These are phyloP conservation scores for Melanostigma gelatinosum DNA, from an alignment of 2,113 vertebrate genomes.

Conservation along the genomic window DNA sequence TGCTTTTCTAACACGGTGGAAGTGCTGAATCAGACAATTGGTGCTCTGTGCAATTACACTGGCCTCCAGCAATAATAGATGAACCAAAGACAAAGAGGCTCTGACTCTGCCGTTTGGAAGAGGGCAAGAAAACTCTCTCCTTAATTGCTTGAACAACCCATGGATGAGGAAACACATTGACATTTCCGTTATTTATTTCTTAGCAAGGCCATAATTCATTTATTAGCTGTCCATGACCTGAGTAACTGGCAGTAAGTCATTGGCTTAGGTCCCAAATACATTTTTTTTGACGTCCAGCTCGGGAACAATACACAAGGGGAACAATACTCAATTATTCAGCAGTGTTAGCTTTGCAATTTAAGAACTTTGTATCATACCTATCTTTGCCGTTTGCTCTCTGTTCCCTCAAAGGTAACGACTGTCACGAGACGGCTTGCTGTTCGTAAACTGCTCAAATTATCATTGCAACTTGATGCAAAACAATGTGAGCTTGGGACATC, in stretches of 20 bases:
- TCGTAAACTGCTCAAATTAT: neutral
- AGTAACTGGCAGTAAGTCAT: constrained; percentile 9
- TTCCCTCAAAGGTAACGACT: neutral
- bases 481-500: neutral
- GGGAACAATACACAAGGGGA: neutral
- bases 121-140: neutral
- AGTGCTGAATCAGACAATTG: constrained; percentile 65
- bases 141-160: constrained; percentile 39
- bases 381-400: neutral
- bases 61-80: constrained; percentile 49
- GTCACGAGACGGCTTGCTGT: neutral
- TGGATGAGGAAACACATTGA: constrained; percentile 35
- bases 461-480: neutral
- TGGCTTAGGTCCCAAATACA: neutral
- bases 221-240: constrained; percentile 1
- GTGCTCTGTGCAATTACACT: constrained; percentile 40
- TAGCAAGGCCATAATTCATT: constrained; percentile 11
- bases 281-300: constrained; percentile 1
- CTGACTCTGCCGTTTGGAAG: constrained; percentile 26
- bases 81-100: constrained; percentile 46
- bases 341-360: neutral
- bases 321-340: neutral
- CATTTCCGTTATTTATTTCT: constrained; percentile 33
- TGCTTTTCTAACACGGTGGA: constrained; percentile 59
- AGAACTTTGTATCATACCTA: constrained; percentile 29